phyloP scores from a whole-genome alignment of 2,888 invertebrate genomes.

The Ornithoptera alexandrae region DNA sequence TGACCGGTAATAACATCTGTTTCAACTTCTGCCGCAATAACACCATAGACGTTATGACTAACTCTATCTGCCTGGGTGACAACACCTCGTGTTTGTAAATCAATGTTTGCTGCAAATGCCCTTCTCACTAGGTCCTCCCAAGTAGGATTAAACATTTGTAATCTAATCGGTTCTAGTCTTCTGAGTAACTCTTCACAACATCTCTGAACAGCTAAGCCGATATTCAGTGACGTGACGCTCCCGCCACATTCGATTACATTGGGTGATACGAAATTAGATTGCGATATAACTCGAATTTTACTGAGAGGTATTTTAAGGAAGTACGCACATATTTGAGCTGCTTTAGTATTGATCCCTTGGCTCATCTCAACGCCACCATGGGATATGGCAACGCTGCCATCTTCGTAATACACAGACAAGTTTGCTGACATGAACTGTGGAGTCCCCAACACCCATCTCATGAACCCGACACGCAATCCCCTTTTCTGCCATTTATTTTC shows the following conservation, averaged over 20 bases:
- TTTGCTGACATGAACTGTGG: slow-evolving; percentile 57
- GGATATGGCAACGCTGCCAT: slow-evolving; percentile 82
- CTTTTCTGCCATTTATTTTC: slow-evolving; percentile 86
- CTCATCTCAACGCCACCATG: slow-evolving; percentile 85
- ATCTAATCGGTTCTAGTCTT: slow-evolving; percentile 63
- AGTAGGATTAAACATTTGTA: slow-evolving; percentile 54
- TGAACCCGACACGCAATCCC: slow-evolving; percentile 81
- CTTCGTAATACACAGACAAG: slow-evolving; percentile 81
- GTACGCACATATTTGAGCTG: slow-evolving; percentile 83
- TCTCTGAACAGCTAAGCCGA: slow-evolving; percentile 72
- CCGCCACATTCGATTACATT: slow-evolving; percentile 84
- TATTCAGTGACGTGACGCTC: slow-evolving; percentile 83
- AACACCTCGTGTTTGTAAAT: slow-evolving; percentile 48
- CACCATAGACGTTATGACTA: slow-evolving; percentile 69
- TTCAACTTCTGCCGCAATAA: slow-evolving; percentile 82
- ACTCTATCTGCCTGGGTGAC: slow-evolving; percentile 36
- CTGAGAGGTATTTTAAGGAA: slow-evolving; percentile 82
- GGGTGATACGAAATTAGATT: slow-evolving; percentile 79
- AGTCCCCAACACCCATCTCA: slow-evolving; percentile 76
- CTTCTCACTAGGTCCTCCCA: slow-evolving; percentile 72
- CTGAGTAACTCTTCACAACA: slow-evolving; percentile 68
- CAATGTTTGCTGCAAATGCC: slow-evolving; percentile 49
- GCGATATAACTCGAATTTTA: slow-evolving; percentile 83
- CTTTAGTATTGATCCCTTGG: slow-evolving; percentile 86
- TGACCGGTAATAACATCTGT: slow-evolving; percentile 86